Base-by-base conservation (phyloP, 2,797 vertebrate species). In the Bradypodion ventrale region DNA sequence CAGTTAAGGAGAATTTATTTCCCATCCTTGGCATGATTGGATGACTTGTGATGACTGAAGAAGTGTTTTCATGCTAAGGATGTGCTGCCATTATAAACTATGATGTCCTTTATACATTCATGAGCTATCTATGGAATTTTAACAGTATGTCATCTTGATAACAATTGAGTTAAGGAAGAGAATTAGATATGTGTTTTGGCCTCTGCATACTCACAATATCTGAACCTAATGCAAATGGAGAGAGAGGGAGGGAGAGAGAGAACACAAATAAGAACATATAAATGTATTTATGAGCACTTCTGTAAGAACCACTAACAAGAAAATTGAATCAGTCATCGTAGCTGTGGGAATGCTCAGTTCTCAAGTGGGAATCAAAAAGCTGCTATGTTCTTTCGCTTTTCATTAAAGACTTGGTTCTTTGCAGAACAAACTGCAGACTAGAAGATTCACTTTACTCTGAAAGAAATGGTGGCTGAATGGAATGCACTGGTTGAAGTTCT, bases 251-350 rank as follows among this genome's bases (percentile, higher is more conserved):
- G 8, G 37, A 29, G 83, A 16, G 35, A 27, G 80, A 29, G 12
- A 9, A 10, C 13, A 46, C 19, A 74, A 63, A 21, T 15, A n/a
- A 77, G 2, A 75, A 37, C 0, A 52, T 35, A 19, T 0, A 0
- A 25, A 77, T 56, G 69, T 62, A 85, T 85, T 85, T 62, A 80
- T 75, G 78, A 80, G 62, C 16, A 46, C 32, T n/a, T 76, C 60
- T 66, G 37, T 76, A 81, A n/a, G n/a, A 29, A 56, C 52, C 16
- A 82, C 16, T 32, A 15, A 78, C 23, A n/a, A 83, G 74, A 7
- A 72, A 68, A 82, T 3, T 6, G 29, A 78, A 2, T 63, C 87
- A 19, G 85, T 7, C 40, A 65, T 7, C 42, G 66, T 4, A 0
- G 70, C 7, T 8, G 44, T 0, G 23, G 6, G 63, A 87, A 87